phyloP scores from a whole-genome alignment of 2,113 vertebrate genomes.

The Dicrurus megarhynchus region DNA sequence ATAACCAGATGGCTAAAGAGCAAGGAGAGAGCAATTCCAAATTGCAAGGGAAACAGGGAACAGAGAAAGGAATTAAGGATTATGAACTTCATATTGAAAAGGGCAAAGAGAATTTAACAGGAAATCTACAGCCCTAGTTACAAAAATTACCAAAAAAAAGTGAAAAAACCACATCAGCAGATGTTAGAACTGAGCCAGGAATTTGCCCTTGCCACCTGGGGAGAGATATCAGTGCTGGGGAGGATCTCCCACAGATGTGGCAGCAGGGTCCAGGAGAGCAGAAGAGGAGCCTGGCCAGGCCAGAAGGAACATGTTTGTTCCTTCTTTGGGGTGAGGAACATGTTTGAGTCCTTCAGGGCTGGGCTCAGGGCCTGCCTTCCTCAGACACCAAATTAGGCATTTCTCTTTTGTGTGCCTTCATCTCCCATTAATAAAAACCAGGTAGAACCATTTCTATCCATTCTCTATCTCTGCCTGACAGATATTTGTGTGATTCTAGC shows the following conservation, averaged over 20 bases:
- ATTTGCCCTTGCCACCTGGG: background rate
- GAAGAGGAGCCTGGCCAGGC: background rate
- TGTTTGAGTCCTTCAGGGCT: background rate
- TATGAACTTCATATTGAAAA: background rate
- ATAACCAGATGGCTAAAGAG: background rate
- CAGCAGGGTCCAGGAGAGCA: background rate
- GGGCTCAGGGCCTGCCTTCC: background rate
- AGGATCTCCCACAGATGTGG: background rate
- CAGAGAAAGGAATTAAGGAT: background rate
- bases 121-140: background rate
- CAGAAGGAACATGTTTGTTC: too few relatives aligned
- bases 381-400: background rate
- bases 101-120: background rate
- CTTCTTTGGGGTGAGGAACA: background rate
- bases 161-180: background rate
- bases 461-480: background rate
- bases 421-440: background rate
- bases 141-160: background rate
- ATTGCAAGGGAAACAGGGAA: background rate
- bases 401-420: background rate
- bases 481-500: background rate
- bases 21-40: background rate
- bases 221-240: background rate
- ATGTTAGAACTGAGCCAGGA: background rate
- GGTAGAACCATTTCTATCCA: background rate